These are phyloP conservation scores for Habroteleia sp. DNA, from an alignment of 2,888 invertebrate species.

Conservation along the genomic window DNA sequence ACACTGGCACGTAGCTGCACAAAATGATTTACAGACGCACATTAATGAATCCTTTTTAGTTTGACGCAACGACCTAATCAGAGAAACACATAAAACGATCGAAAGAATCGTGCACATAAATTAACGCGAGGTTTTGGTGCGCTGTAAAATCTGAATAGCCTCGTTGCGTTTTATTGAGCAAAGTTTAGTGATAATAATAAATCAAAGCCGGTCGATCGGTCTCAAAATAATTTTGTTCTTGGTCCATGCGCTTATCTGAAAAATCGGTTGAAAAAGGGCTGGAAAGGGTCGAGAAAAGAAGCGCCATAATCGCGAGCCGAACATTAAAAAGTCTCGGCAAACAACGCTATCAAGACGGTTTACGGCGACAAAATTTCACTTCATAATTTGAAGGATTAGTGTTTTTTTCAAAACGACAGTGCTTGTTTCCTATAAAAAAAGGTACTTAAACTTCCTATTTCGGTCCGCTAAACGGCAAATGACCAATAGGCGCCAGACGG, in stretches of 20 bases:
- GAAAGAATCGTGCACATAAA: conserved; percentile 16
- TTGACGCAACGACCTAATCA: conserved; percentile 14
- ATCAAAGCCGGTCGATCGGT: conserved; percentile 11
- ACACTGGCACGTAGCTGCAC: too few species aligned
- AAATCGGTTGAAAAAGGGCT: conserved; percentile 5
- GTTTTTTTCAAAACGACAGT: conserved; percentile 10
- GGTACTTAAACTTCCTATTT: conserved; percentile 37
- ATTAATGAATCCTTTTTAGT: conserved; percentile 11
- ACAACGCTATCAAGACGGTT: conserved; percentile 30
- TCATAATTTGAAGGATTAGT: conserved; percentile 44
- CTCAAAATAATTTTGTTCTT: background rate
- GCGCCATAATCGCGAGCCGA: conserved; percentile 23
- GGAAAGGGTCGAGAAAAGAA: conserved; percentile 14
- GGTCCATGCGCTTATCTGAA: conserved; percentile 40
- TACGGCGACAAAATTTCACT: conserved; percentile 50
- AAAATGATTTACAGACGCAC: conserved; percentile 9
- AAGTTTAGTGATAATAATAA: conserved; percentile 22
- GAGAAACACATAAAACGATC: conserved; percentile 28
- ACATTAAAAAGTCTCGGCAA: conserved; percentile 26
- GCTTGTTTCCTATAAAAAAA: conserved; percentile 26
- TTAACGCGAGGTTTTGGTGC: conserved; percentile 14
- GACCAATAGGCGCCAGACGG: conserved; percentile 46
- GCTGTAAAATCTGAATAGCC: conserved; percentile 21
- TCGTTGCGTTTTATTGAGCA: conserved; percentile 26
- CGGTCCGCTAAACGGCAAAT: conserved; percentile 43